These are phyloP conservation scores for Pocota personata DNA, from an alignment of 2,888 invertebrate genomes.

Conservation along the genomic window DNA sequence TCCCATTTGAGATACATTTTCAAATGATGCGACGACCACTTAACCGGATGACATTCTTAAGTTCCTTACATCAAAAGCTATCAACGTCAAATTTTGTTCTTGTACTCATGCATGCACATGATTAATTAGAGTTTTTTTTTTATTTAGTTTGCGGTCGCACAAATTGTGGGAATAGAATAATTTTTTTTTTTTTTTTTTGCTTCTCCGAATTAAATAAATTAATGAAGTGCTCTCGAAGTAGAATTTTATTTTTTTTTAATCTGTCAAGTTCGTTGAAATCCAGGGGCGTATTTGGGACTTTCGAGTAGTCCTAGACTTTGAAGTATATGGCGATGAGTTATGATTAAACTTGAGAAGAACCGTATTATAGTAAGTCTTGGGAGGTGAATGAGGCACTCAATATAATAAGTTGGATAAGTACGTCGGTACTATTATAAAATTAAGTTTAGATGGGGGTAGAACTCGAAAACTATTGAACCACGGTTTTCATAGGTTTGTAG, in stretches of 20 bases:
- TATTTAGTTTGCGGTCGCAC: constrained; percentile 3
- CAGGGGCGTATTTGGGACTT: neutral
- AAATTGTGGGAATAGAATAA: neutral
- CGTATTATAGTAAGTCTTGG: too few relatives aligned
- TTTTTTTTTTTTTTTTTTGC: constrained; percentile 24
- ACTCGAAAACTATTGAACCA: too few relatives aligned
- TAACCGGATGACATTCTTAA: constrained; percentile 62
- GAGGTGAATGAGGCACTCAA: too few relatives aligned
- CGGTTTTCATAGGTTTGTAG: too few relatives aligned
- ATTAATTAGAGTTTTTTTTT: constrained; percentile 4
- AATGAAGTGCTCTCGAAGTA: constrained; percentile 21
- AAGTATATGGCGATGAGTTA: neutral
- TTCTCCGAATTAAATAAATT: constrained; percentile 53
- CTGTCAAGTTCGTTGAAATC: constrained; percentile 7
- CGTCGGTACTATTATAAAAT: too few relatives aligned
- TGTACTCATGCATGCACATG: neutral
- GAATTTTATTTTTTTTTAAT: neutral
- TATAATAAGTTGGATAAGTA: too few relatives aligned
- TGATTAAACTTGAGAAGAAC: too few relatives aligned
- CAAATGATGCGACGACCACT: constrained; percentile 64
- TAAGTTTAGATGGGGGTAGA: too few relatives aligned
- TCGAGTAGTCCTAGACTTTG: neutral
- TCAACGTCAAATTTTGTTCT: constrained; percentile 47
- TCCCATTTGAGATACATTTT: constrained; percentile 52
- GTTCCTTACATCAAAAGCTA: constrained; percentile 32